phyloP scores from a whole-genome alignment of 2,113 vertebrate species.

The Rissa tridactyla region DNA sequence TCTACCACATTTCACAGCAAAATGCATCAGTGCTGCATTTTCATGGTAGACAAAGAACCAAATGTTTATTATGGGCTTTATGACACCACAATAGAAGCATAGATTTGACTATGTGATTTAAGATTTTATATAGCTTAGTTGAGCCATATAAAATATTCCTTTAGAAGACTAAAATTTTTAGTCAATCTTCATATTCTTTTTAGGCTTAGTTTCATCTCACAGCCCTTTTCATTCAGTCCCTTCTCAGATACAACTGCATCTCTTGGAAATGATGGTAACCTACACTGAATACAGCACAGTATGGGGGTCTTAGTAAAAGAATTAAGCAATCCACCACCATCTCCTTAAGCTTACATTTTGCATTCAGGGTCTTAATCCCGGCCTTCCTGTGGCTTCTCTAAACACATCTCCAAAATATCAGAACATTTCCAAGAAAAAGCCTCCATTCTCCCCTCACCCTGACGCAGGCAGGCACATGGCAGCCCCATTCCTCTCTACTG shows the following conservation, averaged over 20 bases:
- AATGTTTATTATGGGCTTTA: constrained; percentile 42
- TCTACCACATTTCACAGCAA: constrained; percentile 55
- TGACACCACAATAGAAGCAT: constrained; percentile 50
- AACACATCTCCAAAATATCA: constrained; percentile 40
- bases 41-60: constrained; percentile 38
- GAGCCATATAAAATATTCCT: constrained; percentile 58
- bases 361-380: constrained; percentile 24
- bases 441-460: background rate
- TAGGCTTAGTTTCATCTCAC: constrained; percentile 23
- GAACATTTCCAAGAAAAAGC: constrained; percentile 59
- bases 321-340: constrained; percentile 60
- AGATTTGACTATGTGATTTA: constrained; percentile 48
- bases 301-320: constrained; percentile 42
- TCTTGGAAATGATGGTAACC: constrained; percentile 9
- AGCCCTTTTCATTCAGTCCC: constrained; percentile 23
- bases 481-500: background rate
- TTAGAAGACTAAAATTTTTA: constrained; percentile 48
- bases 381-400: constrained; percentile 60
- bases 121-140: constrained; percentile 25
- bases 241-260: background rate
- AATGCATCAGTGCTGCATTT: constrained; percentile 64
- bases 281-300: background rate
- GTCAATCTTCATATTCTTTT: constrained; percentile 29
- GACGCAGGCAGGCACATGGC: background rate
- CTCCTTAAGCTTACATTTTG: constrained; percentile 49